Evolutionary conservation across 2,888 invertebrate species (phyloP), one percentile per base, ranked within the genome.

Genomic region (Eustalomyia histrio): DNA sequence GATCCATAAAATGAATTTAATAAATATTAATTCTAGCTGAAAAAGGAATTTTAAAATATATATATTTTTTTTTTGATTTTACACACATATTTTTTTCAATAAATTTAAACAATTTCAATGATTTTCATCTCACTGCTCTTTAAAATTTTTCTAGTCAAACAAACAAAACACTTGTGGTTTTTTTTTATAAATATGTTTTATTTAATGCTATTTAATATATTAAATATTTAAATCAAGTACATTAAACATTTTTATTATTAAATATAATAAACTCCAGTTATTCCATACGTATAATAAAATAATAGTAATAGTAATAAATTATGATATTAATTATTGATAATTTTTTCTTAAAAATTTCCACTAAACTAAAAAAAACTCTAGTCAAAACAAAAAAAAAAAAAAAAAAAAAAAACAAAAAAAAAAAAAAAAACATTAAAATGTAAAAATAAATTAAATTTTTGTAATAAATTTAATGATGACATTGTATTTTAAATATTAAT

Each of bases 401-500:
- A 12, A n/a, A n/a, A n/a, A 24, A 29, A 29, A 72, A 78, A 67
- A n/a, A 12, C 10, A 47, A 63, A 17, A 39, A 68, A 61, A 5
- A 9, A 53, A n/a, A 6, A 55, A 53, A 14, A 33, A 39, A 12
- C 39, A 60, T 17, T 14, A 6, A 18, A 61, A 29, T 29, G 29
- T 29, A 29, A 29, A 29, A 6, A 21, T 43, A 55, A 67, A 47
- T 21, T 35, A 18, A 17, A 17, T 10, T 43, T 67, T 61, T 76
- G 61, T 69, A 68, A 76, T 65, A 73, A 73, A 73, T 73, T 35
- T 57, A 33, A 18, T 33, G 33, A n/a, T 57, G 35, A 52, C 58
- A 76, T 63, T 63, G 47, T 76, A 68, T 67, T 75, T 29, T 53
- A 75, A 75, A 73, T 64, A 64, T 58, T 58, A n/a, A n/a, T n/a